Percentiles rank a stretch among this genome's conserved stretches.
phyloP scores from a whole-genome alignment of 2,888 invertebrate genomes.

The Apoderus coryli region DNA sequence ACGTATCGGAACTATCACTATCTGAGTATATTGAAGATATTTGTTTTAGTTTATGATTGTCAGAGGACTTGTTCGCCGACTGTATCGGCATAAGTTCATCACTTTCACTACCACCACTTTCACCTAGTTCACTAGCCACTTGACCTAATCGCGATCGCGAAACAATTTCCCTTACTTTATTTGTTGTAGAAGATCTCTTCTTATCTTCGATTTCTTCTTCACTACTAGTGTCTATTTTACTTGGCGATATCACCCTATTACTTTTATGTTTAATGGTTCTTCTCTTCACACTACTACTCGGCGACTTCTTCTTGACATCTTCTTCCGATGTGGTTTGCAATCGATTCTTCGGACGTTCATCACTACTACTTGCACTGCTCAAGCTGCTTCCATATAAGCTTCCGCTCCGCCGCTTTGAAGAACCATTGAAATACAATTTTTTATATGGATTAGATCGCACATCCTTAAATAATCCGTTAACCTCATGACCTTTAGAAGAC shows the following conservation, averaged over 20 bases:
- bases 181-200: constrained; percentile 25
- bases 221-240: constrained; percentile 21
- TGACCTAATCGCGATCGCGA: constrained; percentile 47
- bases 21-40: constrained; percentile 74
- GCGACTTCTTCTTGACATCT: constrained; percentile 37
- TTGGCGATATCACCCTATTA: constrained; percentile 15
- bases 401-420: constrained; percentile 44
- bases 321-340: constrained; percentile 35
- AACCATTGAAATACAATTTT: constrained; percentile 63
- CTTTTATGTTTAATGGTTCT: constrained; percentile 19
- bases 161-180: constrained; percentile 29
- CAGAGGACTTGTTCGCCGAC: constrained; percentile 26
- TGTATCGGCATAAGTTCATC: constrained; percentile 51
- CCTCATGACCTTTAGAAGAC: constrained; percentile 50
- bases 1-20: constrained; percentile 45
- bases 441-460: constrained; percentile 54
- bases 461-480: constrained; percentile 48
- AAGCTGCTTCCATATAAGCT: constrained; percentile 50
- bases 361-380: constrained; percentile 37
- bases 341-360: constrained; percentile 30
- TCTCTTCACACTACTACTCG: constrained; percentile 28
- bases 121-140: constrained; percentile 60
- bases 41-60: constrained; percentile 35
- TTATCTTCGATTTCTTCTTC: constrained; percentile 22
- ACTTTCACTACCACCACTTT: constrained; percentile 59